Conservation (phyloP, 2,113 vertebrate species). For the Elanus axillaris region DNA sequence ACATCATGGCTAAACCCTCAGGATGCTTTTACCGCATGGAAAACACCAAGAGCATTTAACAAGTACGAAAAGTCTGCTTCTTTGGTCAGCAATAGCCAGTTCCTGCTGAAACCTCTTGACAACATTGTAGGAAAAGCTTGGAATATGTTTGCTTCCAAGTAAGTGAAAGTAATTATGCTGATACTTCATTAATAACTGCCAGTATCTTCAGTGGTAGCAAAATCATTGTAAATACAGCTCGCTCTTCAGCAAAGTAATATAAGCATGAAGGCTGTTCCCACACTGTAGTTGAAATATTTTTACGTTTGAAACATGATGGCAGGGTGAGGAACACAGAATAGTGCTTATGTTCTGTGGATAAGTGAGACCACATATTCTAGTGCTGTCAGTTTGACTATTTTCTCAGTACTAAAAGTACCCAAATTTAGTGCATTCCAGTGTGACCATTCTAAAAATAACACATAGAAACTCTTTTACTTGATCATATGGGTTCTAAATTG, state of each 20-base stretch:
- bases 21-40: constrained; percentile 80
- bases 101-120: constrained; percentile 85
- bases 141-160: constrained; percentile 98
- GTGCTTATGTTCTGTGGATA: not conserved
- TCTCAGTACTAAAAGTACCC: not conserved
- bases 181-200: not conserved
- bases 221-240: not conserved
- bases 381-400: not conserved
- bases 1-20: constrained; percentile 83
- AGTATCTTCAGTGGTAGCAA: not conserved
- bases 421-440: not conserved
- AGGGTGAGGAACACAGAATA: not conserved
- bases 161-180: constrained; percentile 53
- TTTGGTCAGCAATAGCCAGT: constrained; percentile 93
- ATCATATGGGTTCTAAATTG: not conserved
- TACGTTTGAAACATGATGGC: not conserved
- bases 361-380: not conserved
- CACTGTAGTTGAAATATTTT: not conserved
- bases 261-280: not conserved
- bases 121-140: constrained; percentile 91
- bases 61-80: constrained; percentile 90
- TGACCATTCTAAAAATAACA: not conserved
- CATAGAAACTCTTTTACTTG: not conserved
- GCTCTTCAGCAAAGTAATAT: not conserved
- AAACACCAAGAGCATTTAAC: constrained; percentile 83